These are phyloP conservation scores for Campaea margaritaria DNA, from an alignment of 2,888 invertebrate genomes.

Conservation along the genomic window DNA sequence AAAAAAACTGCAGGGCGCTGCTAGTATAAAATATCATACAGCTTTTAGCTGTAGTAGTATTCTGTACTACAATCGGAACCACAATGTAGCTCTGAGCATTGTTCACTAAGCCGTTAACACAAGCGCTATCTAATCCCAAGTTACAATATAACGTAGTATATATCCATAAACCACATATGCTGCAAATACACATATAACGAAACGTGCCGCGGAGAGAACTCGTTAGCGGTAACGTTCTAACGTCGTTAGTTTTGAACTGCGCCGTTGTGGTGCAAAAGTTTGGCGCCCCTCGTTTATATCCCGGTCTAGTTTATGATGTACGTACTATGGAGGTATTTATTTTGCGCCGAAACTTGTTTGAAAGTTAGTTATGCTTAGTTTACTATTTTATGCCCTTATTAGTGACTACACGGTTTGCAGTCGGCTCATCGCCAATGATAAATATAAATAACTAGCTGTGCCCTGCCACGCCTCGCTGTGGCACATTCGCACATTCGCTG, in stretches of 20 bases:
- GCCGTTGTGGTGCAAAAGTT: conserved; percentile 13
- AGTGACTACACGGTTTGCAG: too few species aligned
- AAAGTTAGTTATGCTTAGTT: too few species aligned
- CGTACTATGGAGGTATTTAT: not conserved
- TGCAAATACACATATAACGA: conserved; percentile 1
- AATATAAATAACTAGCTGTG: too few species aligned
- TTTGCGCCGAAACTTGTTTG: not conserved
- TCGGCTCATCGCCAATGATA: too few species aligned
- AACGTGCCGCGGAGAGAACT: conserved; percentile 8
- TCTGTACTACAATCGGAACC: not conserved
- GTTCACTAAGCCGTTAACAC: not conserved
- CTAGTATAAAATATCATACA: too few species aligned
- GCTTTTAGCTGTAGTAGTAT: too few species aligned
- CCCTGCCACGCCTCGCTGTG: too few species aligned
- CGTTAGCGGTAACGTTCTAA: conserved; percentile 40
- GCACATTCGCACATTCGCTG: too few species aligned
- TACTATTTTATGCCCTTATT: too few species aligned
- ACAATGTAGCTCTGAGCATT: not conserved
- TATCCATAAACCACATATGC: not conserved
- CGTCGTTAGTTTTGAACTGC: conserved; percentile 30
- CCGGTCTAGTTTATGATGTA: not conserved
- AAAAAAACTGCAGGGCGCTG: too few species aligned
- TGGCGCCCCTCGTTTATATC: not conserved
- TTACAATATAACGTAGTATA: conserved; percentile 1
- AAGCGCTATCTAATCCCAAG: not conserved